Percentiles rank a stretch among this genome's conserved stretches.
Evolutionary conservation across 2,888 invertebrate species (phyloP).

Genomic region (Gnatocerus cornutus): DNA sequence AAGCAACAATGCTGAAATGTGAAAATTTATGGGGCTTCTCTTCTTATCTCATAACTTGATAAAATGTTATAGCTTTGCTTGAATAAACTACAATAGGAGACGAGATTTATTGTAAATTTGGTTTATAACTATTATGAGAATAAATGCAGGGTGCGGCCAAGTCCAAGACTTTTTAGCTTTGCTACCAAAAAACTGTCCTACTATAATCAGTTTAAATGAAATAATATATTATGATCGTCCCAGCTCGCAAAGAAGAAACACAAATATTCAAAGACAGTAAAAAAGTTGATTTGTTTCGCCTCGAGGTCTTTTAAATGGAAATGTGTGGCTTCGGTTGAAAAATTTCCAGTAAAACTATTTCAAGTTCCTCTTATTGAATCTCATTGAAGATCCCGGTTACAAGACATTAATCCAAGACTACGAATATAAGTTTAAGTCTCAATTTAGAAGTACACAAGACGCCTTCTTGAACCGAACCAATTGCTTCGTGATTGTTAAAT

Average conservation of each 20-base stretch:
- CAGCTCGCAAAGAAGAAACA: constrained; percentile 1
- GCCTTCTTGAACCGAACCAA: constrained; percentile 40
- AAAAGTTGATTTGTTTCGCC: constrained; percentile 31
- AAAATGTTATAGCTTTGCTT: constrained; percentile 27
- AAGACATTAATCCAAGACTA: constrained; percentile 25
- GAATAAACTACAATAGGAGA: constrained; percentile 7
- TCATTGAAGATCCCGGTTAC: constrained; percentile 8
- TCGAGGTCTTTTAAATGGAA: constrained; percentile 34
- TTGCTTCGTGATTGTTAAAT: constrained; percentile 53
- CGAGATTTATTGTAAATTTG: constrained; percentile 9
- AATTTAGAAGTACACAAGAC: constrained; percentile 23
- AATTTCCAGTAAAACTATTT: constrained; percentile 24
- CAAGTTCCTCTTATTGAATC: neutral
- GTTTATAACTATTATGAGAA: neutral
- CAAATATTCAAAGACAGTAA: constrained; percentile 14
- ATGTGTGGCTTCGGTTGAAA: constrained; percentile 19
- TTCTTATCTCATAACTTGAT: constrained; percentile 26
- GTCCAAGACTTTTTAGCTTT: neutral
- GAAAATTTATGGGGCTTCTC: constrained; percentile 18
- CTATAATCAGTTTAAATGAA: constrained; percentile 13
- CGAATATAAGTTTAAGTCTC: constrained; percentile 28
- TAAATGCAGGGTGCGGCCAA: neutral
- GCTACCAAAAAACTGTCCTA: neutral
- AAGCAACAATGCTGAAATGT: constrained; percentile 35
- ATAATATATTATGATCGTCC: constrained; percentile 9